phyloP scores from a whole-genome alignment of 2,113 vertebrate species.

The Hemicordylus capensis region DNA sequence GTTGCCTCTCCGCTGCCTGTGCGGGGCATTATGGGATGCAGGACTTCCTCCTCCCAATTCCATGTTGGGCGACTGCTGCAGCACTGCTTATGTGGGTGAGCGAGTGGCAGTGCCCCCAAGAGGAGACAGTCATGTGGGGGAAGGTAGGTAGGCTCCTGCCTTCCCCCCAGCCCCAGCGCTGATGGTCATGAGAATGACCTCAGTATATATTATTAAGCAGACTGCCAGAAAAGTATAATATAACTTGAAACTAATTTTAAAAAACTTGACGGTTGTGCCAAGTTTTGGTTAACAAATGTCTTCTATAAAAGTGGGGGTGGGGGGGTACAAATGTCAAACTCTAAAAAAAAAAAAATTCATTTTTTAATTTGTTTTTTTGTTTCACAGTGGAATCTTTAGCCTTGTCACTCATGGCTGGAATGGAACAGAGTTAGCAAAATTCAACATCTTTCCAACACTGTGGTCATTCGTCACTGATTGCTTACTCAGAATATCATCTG shows the following conservation, averaged over 20 bases:
- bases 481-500: neutral
- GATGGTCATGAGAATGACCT: no score
- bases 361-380: conserved; percentile 38
- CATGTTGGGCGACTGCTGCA: no score
- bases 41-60: no score
- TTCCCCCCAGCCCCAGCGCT: no score
- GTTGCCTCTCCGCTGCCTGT: no score
- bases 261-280: neutral
- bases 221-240: neutral
- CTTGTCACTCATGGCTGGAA: conserved; percentile 95
- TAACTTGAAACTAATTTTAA: neutral
- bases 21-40: no score
- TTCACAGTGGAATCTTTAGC: conserved; percentile 94
- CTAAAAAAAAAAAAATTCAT: conserved; percentile 40
- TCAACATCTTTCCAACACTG: neutral
- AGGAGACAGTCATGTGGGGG: no score
- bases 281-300: neutral
- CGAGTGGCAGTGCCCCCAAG: no score
- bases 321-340: neutral
- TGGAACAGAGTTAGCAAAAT: conserved; percentile 85
- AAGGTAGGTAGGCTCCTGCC: no score
- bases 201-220: neutral
- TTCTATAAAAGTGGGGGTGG: neutral
- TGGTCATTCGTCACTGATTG: neutral
- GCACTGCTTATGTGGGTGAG: no score